phyloP scores from a whole-genome alignment of 2,113 vertebrate species.

The Nannospalax galili region DNA sequence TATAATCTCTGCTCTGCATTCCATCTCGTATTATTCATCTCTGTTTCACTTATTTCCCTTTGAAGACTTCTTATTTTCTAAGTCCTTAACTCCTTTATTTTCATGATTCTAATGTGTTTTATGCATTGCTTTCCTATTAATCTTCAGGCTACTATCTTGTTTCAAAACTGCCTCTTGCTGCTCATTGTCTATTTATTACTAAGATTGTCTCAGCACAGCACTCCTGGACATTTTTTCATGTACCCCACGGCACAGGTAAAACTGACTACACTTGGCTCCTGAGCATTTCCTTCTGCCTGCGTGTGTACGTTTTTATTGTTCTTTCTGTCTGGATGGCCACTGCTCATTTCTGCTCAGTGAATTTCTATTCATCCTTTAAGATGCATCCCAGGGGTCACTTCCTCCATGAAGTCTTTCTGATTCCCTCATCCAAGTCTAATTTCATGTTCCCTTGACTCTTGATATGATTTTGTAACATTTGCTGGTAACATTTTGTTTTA shows the following conservation, averaged over 20 bases:
- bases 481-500: neutral
- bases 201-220: neutral
- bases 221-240: neutral
- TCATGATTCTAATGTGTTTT: neutral
- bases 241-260: neutral
- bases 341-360: neutral
- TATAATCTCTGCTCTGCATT: neutral
- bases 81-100: neutral
- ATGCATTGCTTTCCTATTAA: neutral
- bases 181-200: neutral
- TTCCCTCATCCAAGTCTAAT: neutral
- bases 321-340: neutral
- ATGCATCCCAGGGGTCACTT: neutral
- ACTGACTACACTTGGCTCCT: neutral
- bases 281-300: neutral
- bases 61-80: neutral
- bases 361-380: conserved; percentile 17
- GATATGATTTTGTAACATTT: neutral
- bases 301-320: neutral
- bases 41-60: neutral
- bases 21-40: neutral
- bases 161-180: conserved; percentile 14
- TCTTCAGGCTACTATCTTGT: neutral
- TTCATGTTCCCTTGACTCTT: neutral
- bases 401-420: neutral